These are phyloP conservation scores for Podilymbus podiceps DNA, from an alignment of 2,113 vertebrate species.

Conservation along the genomic window DNA sequence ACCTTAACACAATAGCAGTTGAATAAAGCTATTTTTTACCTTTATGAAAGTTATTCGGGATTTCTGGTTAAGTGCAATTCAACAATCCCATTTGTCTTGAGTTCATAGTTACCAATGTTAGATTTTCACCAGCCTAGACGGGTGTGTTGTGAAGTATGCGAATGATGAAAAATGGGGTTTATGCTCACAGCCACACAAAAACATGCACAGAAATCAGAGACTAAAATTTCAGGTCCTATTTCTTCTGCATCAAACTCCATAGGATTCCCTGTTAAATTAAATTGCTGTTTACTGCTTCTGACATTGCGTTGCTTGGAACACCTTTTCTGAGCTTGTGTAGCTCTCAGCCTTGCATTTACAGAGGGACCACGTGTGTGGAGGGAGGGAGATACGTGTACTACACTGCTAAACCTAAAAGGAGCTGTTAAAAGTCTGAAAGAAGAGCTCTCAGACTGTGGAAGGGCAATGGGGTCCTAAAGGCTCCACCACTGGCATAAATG, in stretches of 20 bases:
- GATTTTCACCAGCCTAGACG: neutral
- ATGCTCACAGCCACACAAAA: neutral
- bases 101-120: neutral
- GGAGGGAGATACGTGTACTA: neutral
- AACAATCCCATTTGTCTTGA: neutral
- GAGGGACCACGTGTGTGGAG: neutral
- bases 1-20: neutral
- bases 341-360: neutral
- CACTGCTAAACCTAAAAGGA: neutral
- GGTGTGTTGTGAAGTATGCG: neutral
- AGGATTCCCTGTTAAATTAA: neutral
- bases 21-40: neutral
- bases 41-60: neutral
- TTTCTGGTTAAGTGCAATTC: neutral
- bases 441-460: neutral
- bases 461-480: neutral
- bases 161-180: neutral
- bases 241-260: neutral
- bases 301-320: neutral
- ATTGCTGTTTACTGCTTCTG: neutral
- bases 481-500: neutral
- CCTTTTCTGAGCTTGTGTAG: neutral
- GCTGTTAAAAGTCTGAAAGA: neutral
- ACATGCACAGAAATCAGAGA: neutral
- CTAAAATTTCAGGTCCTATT: neutral